phyloP scores from a whole-genome alignment of 2,797 vertebrate species.

The Lagodon rhomboides region DNA sequence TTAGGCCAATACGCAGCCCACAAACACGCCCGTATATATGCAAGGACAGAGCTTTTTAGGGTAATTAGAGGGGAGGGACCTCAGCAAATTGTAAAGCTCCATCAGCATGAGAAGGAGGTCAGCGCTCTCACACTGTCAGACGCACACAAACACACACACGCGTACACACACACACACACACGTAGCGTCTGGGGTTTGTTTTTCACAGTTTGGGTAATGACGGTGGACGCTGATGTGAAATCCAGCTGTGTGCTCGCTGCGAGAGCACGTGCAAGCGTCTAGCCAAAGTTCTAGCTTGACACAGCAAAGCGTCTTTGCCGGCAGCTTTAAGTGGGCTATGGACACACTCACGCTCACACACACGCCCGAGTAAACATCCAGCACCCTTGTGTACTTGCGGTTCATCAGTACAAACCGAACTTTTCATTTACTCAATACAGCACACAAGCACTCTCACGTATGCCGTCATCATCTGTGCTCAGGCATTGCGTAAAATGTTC shows the following conservation, averaged over 20 bases:
- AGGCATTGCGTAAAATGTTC: not conserved
- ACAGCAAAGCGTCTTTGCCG: slow-evolving; percentile 57
- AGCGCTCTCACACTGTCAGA: slow-evolving; percentile 49
- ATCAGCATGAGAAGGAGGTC: slow-evolving; percentile 61
- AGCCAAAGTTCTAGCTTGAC: slow-evolving; percentile 50
- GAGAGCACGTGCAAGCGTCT: slow-evolving; percentile 61
- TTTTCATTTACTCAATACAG: slow-evolving; percentile 8
- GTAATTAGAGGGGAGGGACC: slow-evolving; percentile 65
- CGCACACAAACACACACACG: slow-evolving; percentile 50
- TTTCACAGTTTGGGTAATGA: slow-evolving; percentile 85
- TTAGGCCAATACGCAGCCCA: slow-evolving; percentile 17
- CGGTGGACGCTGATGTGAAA: slow-evolving; percentile 79
- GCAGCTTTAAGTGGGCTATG: slow-evolving; percentile 40
- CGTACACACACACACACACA: slow-evolving; percentile 61
- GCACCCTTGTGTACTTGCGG: not conserved
- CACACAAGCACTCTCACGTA: not conserved
- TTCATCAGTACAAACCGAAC: not conserved
- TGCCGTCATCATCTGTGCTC: not conserved
- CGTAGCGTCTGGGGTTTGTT: slow-evolving; percentile 79
- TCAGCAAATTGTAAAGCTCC: slow-evolving; percentile 49
- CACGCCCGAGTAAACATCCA: not conserved
- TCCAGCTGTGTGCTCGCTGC: slow-evolving; percentile 79
- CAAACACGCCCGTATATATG: slow-evolving; percentile 20
- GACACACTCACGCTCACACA: slow-evolving; percentile 28
- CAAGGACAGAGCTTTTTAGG: slow-evolving; percentile 26